phyloP scores from a whole-genome alignment of 35 echinoderm and acorn worm genomes.

The Antedon bifida region DNA sequence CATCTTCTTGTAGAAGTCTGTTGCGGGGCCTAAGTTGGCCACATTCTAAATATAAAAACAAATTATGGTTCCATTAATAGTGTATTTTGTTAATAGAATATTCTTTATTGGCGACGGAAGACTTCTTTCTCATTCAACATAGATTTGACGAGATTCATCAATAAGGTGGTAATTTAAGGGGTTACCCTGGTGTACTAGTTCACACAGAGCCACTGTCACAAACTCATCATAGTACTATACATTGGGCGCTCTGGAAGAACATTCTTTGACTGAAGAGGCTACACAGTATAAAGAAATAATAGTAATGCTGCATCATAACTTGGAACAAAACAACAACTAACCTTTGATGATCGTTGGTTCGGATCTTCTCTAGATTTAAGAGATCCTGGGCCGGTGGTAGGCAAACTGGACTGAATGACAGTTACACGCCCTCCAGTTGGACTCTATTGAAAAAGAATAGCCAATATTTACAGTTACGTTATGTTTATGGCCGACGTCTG shows the following conservation, averaged over 20 bases:
- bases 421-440: constrained; percentile 91
- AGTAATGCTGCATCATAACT: no score
- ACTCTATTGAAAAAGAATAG: constrained; percentile 15
- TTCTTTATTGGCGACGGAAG: not conserved
- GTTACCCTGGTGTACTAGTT: no score
- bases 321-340: not conserved
- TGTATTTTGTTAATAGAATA: not conserved
- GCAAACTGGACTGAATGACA: constrained; percentile 77
- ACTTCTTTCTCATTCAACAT: no score
- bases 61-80: no score
- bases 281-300: constrained; percentile 32
- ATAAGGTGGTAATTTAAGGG: no score
- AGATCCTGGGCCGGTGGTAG: constrained; percentile 54
- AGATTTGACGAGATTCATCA: no score
- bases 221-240: no score
- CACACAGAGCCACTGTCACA: no score
- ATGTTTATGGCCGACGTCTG: no score
- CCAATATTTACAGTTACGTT: no score
- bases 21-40: constrained; percentile 82
- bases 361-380: constrained; percentile 85
- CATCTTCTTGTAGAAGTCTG: constrained; percentile 98
- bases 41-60: constrained; percentile 36
- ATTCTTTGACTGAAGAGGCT: no score
- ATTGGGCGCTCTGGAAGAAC: no score
- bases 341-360: constrained; percentile 64